Evolutionary conservation across 2,113 vertebrate genomes (phyloP).

Genomic region (Picathartes gymnocephalus): DNA sequence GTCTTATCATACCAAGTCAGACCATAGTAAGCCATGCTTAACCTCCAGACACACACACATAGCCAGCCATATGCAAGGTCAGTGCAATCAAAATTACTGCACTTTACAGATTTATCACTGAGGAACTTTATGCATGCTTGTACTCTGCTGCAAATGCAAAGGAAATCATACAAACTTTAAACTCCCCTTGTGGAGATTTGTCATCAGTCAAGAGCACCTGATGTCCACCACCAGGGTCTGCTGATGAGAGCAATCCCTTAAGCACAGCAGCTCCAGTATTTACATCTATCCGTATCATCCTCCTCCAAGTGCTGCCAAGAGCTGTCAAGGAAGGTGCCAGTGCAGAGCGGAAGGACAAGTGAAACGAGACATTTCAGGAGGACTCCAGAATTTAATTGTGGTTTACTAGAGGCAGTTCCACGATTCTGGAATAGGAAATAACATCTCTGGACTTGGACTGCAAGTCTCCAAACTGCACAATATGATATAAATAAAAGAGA

Average conservation of each 20-base stretch:
- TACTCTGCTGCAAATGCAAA: neutral
- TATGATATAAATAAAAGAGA: conserved; percentile 36
- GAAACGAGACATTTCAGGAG: neutral
- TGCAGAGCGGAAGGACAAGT: neutral
- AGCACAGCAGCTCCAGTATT: neutral
- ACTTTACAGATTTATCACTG: neutral
- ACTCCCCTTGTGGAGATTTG: neutral
- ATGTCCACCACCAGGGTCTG: neutral
- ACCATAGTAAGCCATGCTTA: neutral
- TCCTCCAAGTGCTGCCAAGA: neutral
- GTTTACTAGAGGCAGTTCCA: neutral
- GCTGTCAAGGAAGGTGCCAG: neutral
- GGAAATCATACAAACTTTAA: neutral
- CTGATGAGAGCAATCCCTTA: neutral
- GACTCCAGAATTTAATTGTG: neutral
- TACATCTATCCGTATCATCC: neutral
- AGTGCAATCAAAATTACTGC: neutral
- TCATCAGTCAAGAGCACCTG: neutral
- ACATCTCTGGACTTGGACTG: neutral
- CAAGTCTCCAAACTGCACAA: neutral
- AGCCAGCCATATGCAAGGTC: neutral
- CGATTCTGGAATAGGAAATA: neutral
- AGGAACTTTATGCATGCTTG: neutral
- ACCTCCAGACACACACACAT: neutral
- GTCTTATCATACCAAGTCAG: neutral